Conservation (phyloP, 2,797 vertebrate genomes). For the Euthynnus affinis region DNA sequence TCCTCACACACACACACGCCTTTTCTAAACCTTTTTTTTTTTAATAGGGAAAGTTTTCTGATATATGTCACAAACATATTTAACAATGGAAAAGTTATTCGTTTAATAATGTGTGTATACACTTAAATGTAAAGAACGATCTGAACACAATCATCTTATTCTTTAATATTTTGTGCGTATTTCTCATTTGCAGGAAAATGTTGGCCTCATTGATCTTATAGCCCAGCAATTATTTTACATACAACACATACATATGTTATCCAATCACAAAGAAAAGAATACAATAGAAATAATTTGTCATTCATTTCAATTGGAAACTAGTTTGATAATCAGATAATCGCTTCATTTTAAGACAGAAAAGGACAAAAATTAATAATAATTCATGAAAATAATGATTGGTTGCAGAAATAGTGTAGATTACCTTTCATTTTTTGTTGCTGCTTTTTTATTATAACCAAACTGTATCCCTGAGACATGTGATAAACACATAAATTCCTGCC, state of each 20-base stretch:
- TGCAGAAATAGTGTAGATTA: neutral
- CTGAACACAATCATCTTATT: no score
- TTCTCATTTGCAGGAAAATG: neutral
- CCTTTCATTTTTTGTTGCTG: neutral
- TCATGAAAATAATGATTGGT: neutral
- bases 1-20: neutral
- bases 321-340: no score
- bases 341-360: no score
- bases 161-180: neutral
- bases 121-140: neutral
- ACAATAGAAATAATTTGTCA: no score
- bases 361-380: no score
- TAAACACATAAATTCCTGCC: neutral
- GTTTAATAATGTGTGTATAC: neutral
- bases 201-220: neutral
- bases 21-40: neutral
- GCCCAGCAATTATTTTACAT: neutral
- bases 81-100: neutral
- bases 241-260: neutral
- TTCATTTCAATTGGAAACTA: no score
- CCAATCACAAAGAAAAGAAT: neutral
- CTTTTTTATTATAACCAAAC: no score
- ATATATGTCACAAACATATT: neutral
- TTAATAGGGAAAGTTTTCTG: neutral
- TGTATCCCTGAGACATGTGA: no score